These are phyloP conservation scores for Drosophila buzzatii DNA, from an alignment of 2,888 invertebrate genomes.

Conservation along the genomic window DNA sequence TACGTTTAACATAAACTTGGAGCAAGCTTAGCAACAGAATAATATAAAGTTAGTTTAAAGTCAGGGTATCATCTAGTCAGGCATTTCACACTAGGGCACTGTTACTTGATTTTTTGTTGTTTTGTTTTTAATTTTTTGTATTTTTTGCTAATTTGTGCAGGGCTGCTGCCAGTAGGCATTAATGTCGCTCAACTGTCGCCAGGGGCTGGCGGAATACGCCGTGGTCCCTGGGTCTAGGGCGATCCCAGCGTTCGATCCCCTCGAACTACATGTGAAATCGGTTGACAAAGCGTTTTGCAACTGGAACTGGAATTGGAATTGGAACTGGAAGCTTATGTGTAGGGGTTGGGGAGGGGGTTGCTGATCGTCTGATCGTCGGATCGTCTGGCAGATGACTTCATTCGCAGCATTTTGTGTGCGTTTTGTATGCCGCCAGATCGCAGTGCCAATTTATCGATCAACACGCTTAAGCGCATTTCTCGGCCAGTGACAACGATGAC, in stretches of 20 bases:
- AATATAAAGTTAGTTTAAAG: not conserved
- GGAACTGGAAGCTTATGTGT: conserved; percentile 8
- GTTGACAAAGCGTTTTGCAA: conserved; percentile 75
- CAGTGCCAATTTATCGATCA: conserved; percentile 79
- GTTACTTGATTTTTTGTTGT: not conserved
- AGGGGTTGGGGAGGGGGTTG: conserved; percentile 8
- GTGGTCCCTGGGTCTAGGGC: conserved; percentile 60
- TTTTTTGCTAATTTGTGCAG: conserved; percentile 72
- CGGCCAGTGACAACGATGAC: conserved; percentile 45
- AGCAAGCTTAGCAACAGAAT: not conserved
- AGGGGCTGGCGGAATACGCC: conserved; percentile 40
- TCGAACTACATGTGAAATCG: conserved; percentile 73
- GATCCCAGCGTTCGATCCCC: conserved; percentile 56
- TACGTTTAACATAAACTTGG: not conserved
- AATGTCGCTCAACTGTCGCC: conserved; percentile 78
- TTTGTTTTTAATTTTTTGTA: not conserved
- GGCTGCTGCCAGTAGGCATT: conserved; percentile 74
- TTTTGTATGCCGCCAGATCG: conserved; percentile 58
- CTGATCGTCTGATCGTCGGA: conserved; percentile 1
- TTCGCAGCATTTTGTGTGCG: conserved; percentile 72
- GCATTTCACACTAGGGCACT: not conserved
- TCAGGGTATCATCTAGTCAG: not conserved
- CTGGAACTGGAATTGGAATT: conserved; percentile 45
- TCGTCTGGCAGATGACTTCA: conserved; percentile 71
- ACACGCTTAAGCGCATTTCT: conserved; percentile 81